Base-by-base conservation (phyloP, 2,888 invertebrate species). In the Drosophila paranaensis region DNA sequence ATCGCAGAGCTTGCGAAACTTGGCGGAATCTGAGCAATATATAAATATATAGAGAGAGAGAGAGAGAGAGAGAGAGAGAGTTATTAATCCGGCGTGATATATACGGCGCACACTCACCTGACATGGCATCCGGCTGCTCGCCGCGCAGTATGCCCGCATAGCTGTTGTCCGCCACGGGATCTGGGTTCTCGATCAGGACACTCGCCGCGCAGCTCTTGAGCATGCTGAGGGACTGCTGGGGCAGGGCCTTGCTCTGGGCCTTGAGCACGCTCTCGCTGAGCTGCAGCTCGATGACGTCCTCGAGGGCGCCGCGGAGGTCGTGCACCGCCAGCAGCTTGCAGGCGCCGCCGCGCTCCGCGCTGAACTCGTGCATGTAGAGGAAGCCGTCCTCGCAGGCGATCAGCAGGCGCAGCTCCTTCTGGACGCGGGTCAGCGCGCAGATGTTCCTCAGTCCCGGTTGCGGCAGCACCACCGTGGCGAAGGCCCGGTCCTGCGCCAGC, bases 131-230 rank as follows among this genome's bases (percentile, higher is more conserved):
- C 65, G 95, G 93, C 75, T 96, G 95, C 91, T 96, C 95, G 93
- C 97, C 97, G 94, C 96, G 96, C 94, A 97, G 95, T 93, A 97
- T 96, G 94, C 96, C 96, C 93, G 97, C 97, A 95, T 97, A 97
- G 94, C 96, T 92, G 42, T 90, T 90, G 60, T 92, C 92, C 33
- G 88, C 76, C 68, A 79, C 56, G 13, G 85, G 85, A 43, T 91
- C 91, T 0, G 91, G 90, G 76, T 89, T 90, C 80, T 92, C 91
- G 48, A 92, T 91, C 9, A 92, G 82, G 39, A 91, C 89, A 65
- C 89, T 90, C 66, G 83, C 82, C 74, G 86, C 83, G 71, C 89
- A 80, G 66, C 83, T 83, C 73, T 82, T 88, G 11, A 78, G 66
- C 74, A 89, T 61, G 14, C 82, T 79, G 4, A 90, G 55, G 2